Evolutionary conservation across 2,113 vertebrate genomes (phyloP).

Genomic region (Gobiocypris rarus): DNA sequence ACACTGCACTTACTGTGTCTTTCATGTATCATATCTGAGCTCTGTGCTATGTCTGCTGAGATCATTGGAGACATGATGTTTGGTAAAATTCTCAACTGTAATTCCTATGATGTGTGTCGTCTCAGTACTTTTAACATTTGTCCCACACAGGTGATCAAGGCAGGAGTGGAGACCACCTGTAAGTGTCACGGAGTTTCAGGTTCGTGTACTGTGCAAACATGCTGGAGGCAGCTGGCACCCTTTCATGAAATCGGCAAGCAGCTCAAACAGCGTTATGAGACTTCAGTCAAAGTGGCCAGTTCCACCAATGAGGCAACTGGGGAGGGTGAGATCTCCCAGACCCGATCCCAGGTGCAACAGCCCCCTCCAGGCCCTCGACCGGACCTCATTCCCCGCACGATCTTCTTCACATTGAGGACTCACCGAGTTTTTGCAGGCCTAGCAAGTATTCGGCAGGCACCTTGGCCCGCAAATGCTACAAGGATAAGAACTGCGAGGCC

Average conservation of each 20-base stretch:
- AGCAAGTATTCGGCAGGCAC: slow-evolving; percentile 93
- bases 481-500: slow-evolving; percentile 97
- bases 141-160: slow-evolving; percentile 89
- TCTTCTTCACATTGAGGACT: slow-evolving; percentile 96
- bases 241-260: slow-evolving; percentile 97
- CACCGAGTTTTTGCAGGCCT: slow-evolving; percentile 92
- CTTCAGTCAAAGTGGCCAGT: slow-evolving; percentile 90
- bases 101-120: slow-evolving; percentile 34
- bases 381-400: slow-evolving; percentile 92
- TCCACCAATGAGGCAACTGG: slow-evolving; percentile 95
- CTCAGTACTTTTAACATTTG: slow-evolving; percentile 37
- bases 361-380: slow-evolving; percentile 66
- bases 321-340: slow-evolving; percentile 88
- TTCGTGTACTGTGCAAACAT: slow-evolving; percentile 95
- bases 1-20: background rate
- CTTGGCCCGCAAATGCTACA: slow-evolving; percentile 91
- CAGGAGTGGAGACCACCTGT: slow-evolving; percentile 95
- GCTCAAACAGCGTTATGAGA: slow-evolving; percentile 95
- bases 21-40: slow-evolving; percentile 4
- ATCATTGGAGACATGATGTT: slow-evolving; percentile 31
- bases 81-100: background rate
- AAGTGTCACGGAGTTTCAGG: slow-evolving; percentile 97
- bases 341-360: slow-evolving; percentile 69
- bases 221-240: slow-evolving; percentile 95
- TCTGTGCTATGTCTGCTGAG: slow-evolving; percentile 26